These are phyloP conservation scores for Borostomias antarcticus DNA, from an alignment of 2,797 vertebrate species.

Conservation along the genomic window DNA sequence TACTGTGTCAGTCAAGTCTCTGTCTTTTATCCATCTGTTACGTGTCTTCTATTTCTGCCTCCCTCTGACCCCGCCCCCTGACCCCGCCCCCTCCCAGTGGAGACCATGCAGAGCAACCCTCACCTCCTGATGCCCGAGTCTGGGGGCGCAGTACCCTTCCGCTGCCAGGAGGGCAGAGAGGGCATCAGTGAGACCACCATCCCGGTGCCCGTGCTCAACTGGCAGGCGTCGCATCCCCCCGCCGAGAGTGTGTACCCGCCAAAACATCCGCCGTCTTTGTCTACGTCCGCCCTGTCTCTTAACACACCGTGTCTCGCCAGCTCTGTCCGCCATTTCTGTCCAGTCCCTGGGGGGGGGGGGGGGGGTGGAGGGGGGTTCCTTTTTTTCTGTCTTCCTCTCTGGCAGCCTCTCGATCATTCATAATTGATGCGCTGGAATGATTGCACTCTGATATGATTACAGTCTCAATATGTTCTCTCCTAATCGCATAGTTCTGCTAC, in stretches of 20 bases:
- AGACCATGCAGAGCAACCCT: constrained; percentile 94
- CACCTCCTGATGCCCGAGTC: constrained; percentile 90
- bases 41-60: constrained; percentile 46
- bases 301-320: constrained; percentile 4
- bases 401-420: background rate
- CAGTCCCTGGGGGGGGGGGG: background rate
- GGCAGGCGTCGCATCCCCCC: constrained; percentile 84
- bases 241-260: constrained; percentile 87
- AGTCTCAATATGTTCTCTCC: background rate
- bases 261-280: constrained; percentile 30
- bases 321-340: constrained; percentile 4
- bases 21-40: constrained; percentile 59
- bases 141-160: constrained; percentile 70
- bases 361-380: no score
- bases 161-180: constrained; percentile 83
- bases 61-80: constrained; percentile 23
- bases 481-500: background rate
- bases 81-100: constrained; percentile 78
- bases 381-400: constrained; percentile 8
- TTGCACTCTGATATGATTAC: background rate
- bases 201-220: constrained; percentile 90
- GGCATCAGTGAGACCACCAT: constrained; percentile 91
- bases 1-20: constrained; percentile 29
- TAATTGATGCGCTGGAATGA: background rate
- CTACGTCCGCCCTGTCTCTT: constrained; percentile 15